Conservation (phyloP, 2,113 vertebrate species). For the Gobio gobio region DNA sequence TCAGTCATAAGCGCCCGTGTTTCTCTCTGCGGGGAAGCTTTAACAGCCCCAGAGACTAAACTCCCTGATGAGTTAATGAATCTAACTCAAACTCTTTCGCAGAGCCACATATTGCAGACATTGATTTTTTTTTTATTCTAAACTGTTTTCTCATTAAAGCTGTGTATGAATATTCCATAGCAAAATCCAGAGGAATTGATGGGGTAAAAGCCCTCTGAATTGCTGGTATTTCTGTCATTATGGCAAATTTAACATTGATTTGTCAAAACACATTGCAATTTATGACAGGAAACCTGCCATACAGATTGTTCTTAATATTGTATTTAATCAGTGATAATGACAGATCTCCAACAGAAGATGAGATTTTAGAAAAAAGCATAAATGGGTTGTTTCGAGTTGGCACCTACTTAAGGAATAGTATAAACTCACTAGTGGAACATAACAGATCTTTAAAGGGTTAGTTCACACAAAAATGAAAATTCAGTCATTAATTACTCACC, state of each 20-base stretch:
- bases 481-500: no score
- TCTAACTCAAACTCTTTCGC: neutral
- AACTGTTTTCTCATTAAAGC: neutral
- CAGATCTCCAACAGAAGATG: neutral
- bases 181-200: neutral
- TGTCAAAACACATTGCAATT: neutral
- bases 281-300: neutral
- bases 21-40: neutral
- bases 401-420: neutral
- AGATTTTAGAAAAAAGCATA: neutral
- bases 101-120: neutral
- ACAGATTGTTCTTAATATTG: neutral
- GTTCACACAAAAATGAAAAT: no score
- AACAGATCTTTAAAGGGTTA: no score
- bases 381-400: neutral
- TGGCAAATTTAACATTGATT: neutral
- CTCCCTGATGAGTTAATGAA: slow-evolving; percentile 28
- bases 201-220: neutral
- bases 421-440: neutral
- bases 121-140: neutral
- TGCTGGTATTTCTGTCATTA: neutral
- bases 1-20: slow-evolving; percentile 14
- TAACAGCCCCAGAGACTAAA: neutral
- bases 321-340: neutral
- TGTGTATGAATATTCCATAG: neutral